Conservation (phyloP, 2,113 vertebrate species). For the Arenaria interpres region DNA sequence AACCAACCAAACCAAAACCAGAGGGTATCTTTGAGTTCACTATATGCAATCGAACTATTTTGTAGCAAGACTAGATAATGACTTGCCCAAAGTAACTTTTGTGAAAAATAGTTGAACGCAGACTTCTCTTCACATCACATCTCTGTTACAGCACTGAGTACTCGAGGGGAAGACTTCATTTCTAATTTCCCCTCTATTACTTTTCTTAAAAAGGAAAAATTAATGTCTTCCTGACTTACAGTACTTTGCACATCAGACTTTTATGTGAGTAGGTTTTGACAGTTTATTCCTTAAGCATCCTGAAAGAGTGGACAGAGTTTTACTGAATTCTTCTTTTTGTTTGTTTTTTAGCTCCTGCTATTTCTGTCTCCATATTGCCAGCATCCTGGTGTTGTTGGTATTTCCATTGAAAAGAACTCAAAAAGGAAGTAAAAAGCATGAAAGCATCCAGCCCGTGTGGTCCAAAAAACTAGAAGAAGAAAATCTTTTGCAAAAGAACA, state of each 20-base stretch:
- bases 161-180: not conserved
- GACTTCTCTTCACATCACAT: not conserved
- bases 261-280: not conserved
- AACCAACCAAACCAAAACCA: not conserved
- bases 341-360: conserved; percentile 87
- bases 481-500: conserved; percentile 73
- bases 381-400: conserved; percentile 82
- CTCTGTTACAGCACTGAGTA: not conserved
- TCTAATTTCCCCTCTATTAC: not conserved
- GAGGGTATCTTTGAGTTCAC: not conserved
- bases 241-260: no score
- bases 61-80: not conserved
- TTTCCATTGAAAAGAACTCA: conserved; percentile 84
- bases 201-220: not conserved
- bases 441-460: conserved; percentile 26
- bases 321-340: not conserved
- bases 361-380: conserved; percentile 87
- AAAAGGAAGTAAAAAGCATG: conserved; percentile 75
- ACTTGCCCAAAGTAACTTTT: not conserved
- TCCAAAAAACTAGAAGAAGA: conserved; percentile 66
- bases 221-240: not conserved
- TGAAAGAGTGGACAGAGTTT: not conserved
- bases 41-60: not conserved
- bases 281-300: not conserved
- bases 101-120: not conserved